Base-by-base conservation (phyloP, 2,113 vertebrate genomes). In the Hemibagrus wyckioides region DNA sequence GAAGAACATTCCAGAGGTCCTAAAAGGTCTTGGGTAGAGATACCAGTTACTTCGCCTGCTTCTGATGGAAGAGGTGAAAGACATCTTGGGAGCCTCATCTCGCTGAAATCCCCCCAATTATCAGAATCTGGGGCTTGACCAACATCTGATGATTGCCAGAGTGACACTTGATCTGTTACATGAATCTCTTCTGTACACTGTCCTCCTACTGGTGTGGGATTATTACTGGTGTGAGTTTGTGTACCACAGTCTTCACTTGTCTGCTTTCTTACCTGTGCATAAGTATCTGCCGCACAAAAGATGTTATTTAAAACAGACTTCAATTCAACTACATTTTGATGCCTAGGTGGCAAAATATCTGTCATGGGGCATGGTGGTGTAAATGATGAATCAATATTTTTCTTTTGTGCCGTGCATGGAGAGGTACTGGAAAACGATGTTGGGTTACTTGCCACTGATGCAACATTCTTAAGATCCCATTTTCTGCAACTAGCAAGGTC, bases 11-110 rank as follows among this genome's bases (percentile, higher is more conserved):
- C 50, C 23, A 41, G 48, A 9, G 25, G 65, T 30, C 30, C 21
- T 54, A 82, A 28, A 50, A 19, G n/a, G 39, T 85, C 39, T 52
- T 82, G 33, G 25, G 33, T 30, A 25, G 57, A 56, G 79, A 59
- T 33, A 33, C 71, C 67, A 54, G 30, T 65, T 81, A 21, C 25
- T 23, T 69, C 50, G 63, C 21, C 73, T 25, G 80, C 84, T 57
- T 90, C 85, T 0, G 59, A 36, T 52, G 82, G 10, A 77, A 95
- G 87, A 5, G 94, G 94, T 85, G 94, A 95, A 69, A 95, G 93
- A 83, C 90, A 92, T 23, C 0, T 88, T 59, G 90, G 93, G 63
- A 95, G 92, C 44, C 50, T 80, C 71, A 93, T 44, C 9, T 93
- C 91, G 17, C 86, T 90, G 84, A 91, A 83, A 36, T 65, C 83